These are phyloP conservation scores for Takifugu flavidus DNA, from an alignment of 2,113 vertebrate genomes.

Conservation along the genomic window DNA sequence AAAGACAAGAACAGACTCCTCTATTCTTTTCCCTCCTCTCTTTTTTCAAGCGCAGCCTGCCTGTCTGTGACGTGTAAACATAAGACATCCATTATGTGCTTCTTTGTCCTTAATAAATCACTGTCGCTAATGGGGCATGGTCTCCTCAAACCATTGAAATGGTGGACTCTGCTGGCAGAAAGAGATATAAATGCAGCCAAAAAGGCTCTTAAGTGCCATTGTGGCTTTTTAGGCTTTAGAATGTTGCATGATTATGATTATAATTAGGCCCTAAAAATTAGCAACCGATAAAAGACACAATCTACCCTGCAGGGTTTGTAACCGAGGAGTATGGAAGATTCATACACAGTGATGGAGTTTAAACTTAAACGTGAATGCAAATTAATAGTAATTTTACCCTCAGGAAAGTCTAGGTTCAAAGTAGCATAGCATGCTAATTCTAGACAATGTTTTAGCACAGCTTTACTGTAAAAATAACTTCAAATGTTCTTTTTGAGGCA, in stretches of 20 bases:
- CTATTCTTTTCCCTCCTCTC: slow-evolving; percentile 57
- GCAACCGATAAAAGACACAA: background rate
- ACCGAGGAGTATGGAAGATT: too few species aligned
- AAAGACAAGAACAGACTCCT: slow-evolving; percentile 53
- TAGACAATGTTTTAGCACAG: too few species aligned
- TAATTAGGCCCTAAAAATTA: background rate
- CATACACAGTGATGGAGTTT: too few species aligned
- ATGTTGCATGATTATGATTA: background rate
- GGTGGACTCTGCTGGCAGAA: slow-evolving; percentile 17
- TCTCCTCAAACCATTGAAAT: slow-evolving; percentile 5
- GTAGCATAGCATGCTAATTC: too few species aligned
- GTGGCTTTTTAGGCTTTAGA: background rate
- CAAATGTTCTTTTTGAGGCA: too few species aligned
- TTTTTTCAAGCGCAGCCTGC: slow-evolving; percentile 55
- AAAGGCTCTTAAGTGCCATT: background rate
- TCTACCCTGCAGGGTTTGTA: background rate
- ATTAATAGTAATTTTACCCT: too few species aligned
- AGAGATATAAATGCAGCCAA: slow-evolving; percentile 21
- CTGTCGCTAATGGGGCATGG: slow-evolving; percentile 45
- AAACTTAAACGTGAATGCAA: too few species aligned
- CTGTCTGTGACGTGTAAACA: slow-evolving; percentile 63
- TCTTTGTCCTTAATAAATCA: slow-evolving; percentile 69
- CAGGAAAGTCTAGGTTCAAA: too few species aligned
- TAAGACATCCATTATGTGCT: slow-evolving; percentile 66
- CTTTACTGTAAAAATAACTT: too few species aligned